Percentiles rank a stretch among this genome's conserved stretches.
Conservation (phyloP, 2,113 vertebrate species). For the Haemorhous mexicanus region DNA sequence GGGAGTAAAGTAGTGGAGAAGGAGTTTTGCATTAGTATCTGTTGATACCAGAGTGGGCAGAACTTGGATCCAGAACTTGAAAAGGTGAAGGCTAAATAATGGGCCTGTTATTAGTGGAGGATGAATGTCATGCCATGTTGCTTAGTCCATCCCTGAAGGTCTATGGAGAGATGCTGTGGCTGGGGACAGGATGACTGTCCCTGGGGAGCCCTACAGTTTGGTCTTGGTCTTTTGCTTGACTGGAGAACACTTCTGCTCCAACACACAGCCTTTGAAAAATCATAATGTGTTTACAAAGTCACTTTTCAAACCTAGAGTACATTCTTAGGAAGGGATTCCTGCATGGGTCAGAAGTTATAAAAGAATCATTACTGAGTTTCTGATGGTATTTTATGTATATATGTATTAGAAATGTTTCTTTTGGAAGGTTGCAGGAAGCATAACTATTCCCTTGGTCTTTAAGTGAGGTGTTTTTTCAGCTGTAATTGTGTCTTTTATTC, state of each 20-base stretch:
- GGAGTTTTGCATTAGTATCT: neutral
- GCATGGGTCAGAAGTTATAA: neutral
- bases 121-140: neutral
- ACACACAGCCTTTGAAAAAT: neutral
- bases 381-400: neutral
- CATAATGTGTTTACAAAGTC: neutral
- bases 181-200: neutral
- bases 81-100: neutral
- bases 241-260: neutral
- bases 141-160: neutral
- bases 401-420: constrained; percentile 31
- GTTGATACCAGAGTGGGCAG: neutral
- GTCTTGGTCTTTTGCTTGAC: neutral
- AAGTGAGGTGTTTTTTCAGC: constrained; percentile 45
- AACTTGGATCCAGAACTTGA: neutral
- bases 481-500: constrained; percentile 30
- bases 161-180: neutral
- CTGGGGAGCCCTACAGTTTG: neutral
- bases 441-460: neutral
- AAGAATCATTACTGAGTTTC: neutral
- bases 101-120: neutral
- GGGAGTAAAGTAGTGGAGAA: neutral
- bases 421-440: neutral
- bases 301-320: neutral
- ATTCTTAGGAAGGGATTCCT: neutral